These are phyloP conservation scores for Anolis carolinensis DNA, from an alignment of 2,113 vertebrate species.

Conservation along the genomic window DNA sequence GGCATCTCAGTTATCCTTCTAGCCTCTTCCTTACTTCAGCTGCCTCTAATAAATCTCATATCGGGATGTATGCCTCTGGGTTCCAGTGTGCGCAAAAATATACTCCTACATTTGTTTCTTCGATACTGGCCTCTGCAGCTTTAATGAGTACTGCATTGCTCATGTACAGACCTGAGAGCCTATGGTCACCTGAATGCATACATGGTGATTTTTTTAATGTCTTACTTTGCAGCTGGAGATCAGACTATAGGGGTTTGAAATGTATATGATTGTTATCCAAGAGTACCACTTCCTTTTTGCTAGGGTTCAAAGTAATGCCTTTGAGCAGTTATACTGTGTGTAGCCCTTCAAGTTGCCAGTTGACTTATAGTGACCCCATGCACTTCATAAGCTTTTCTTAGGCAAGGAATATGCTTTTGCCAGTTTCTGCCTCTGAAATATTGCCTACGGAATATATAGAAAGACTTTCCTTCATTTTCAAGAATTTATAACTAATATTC, in stretches of 20 bases:
- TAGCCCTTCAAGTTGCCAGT: too few relatives aligned
- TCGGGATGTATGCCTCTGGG: neutral
- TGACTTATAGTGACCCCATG: too few relatives aligned
- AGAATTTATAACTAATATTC: neutral
- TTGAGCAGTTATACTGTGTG: neutral
- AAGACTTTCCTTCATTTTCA: neutral
- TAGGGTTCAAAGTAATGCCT: neutral
- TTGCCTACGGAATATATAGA: neutral
- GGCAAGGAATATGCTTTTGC: too few relatives aligned
- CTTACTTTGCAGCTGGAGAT: neutral
- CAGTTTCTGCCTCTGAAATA: too few relatives aligned
- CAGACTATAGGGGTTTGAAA: neutral
- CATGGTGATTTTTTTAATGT: neutral
- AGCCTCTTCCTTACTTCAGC: slow-evolving; percentile 49
- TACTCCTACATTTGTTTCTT: neutral
- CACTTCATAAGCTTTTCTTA: too few relatives aligned
- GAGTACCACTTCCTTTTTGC: neutral
- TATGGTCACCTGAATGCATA: neutral
- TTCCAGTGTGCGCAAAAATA: slow-evolving; percentile 52
- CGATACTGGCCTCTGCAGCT: neutral
- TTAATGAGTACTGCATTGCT: neutral
- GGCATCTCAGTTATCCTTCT: slow-evolving; percentile 55
- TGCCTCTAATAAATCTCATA: slow-evolving; percentile 41
- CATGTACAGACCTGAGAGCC: neutral
- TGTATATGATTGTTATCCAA: neutral